Conservation (phyloP, 2,888 invertebrate genomes). For the Drosophila stalkeri region DNA sequence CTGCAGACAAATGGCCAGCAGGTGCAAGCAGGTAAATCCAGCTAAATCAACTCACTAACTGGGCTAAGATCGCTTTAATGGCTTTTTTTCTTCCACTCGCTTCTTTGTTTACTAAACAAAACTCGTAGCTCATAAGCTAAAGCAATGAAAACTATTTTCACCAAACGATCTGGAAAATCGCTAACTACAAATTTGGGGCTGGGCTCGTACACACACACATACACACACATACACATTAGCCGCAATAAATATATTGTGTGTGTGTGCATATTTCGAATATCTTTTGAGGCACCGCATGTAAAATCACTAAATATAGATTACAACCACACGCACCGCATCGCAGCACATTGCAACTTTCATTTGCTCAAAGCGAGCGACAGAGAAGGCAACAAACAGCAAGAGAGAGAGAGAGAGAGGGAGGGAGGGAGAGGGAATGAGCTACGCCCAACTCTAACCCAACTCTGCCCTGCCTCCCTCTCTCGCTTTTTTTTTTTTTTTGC, state of each 20-base stretch:
- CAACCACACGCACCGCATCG: conserved; percentile 82
- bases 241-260: neutral
- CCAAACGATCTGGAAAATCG: conserved; percentile 73
- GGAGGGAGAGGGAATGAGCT: neutral
- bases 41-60: conserved; percentile 15
- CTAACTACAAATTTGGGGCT: conserved; percentile 64
- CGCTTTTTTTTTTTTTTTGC: neutral
- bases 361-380: conserved; percentile 32
- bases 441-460: conserved; percentile 3
- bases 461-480: neutral
- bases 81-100: conserved; percentile 2
- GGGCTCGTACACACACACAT: conserved; percentile 18
- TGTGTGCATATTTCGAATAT: conserved; percentile 70
- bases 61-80: conserved; percentile 26
- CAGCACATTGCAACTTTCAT: conserved; percentile 77
- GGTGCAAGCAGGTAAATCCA: conserved; percentile 62
- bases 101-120: conserved; percentile 53
- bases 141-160: conserved; percentile 48
- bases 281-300: conserved; percentile 75
- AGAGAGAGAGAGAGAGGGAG: conserved; percentile 7
- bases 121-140: conserved; percentile 54
- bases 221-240: conserved; percentile 11
- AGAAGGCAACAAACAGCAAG: conserved; percentile 12
- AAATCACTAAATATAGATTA: conserved; percentile 82
- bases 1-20: conserved; percentile 42